These are phyloP conservation scores for Drosophila pandora DNA, from an alignment of 1,140 invertebrate species.

Conservation along the genomic window DNA sequence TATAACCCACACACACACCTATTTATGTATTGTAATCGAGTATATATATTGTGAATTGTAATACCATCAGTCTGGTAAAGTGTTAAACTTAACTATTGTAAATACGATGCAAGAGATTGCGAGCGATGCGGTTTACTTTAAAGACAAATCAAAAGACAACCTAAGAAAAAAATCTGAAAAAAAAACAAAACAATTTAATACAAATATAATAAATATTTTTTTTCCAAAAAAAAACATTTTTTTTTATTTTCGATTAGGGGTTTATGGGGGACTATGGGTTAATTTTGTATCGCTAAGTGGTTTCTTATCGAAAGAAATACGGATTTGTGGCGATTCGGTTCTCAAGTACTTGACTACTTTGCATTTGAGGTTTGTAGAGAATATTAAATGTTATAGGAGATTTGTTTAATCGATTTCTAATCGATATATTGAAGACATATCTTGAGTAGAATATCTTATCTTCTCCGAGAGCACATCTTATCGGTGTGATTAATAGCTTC, in stretches of 20 bases:
- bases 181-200: conserved; percentile 33
- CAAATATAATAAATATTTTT: conserved; percentile 53
- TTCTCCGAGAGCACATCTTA: not conserved
- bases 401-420: not conserved
- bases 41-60: conserved; percentile 48
- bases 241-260: not conserved
- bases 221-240: conserved; percentile 43
- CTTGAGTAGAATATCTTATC: not conserved
- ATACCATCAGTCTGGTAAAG: conserved; percentile 18
- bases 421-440: not conserved
- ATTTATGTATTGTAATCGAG: conserved; percentile 50
- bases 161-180: conserved; percentile 1
- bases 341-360: no score
- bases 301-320: conserved; percentile 1
- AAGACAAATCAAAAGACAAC: conserved; percentile 49
- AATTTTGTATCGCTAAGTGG: conserved; percentile 1
- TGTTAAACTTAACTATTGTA: conserved; percentile 59
- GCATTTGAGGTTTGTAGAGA: no score
- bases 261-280: not conserved
- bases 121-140: conserved; percentile 48
- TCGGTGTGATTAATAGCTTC: conserved; percentile 24
- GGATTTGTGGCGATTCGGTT: no score
- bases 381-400: not conserved
- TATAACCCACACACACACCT: conserved; percentile 5
- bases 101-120: conserved; percentile 35